Conservation (phyloP, 2,888 invertebrate species). For the Parochlus steinenii region DNA sequence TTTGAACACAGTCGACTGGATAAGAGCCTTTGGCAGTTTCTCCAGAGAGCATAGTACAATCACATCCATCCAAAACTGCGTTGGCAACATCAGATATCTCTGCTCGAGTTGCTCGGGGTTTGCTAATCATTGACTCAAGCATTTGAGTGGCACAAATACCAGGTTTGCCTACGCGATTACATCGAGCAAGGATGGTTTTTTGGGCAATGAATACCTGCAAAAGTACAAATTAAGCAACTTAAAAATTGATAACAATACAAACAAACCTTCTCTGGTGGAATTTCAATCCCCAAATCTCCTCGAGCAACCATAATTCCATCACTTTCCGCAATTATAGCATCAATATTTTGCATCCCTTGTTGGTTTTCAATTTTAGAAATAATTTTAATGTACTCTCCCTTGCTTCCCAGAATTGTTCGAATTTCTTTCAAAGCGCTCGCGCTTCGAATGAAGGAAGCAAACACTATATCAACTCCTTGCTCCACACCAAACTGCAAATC, state of each 20-base stretch:
- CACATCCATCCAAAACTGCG: slow-evolving; percentile 63
- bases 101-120: slow-evolving; percentile 55
- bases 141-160: slow-evolving; percentile 65
- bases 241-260: too few relatives aligned
- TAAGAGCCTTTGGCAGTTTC: slow-evolving; percentile 63
- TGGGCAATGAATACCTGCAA: slow-evolving; percentile 57
- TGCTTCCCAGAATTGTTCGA: not conserved
- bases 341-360: slow-evolving; percentile 49
- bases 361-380: slow-evolving; percentile 69
- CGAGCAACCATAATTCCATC: slow-evolving; percentile 71
- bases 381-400: slow-evolving; percentile 46
- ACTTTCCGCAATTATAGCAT: slow-evolving; percentile 48
- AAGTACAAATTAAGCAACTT: too few relatives aligned
- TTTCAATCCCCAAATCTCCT: slow-evolving; percentile 61
- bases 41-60: slow-evolving; percentile 63
- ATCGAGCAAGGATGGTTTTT: slow-evolving; percentile 60
- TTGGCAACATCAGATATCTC: slow-evolving; percentile 71
- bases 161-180: slow-evolving; percentile 58
- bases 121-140: slow-evolving; percentile 53
- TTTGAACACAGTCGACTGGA: slow-evolving; percentile 43
- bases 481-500: slow-evolving; percentile 74
- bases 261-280: slow-evolving; percentile 52
- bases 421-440: not conserved
- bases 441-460: not conserved
- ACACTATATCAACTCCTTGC: not conserved